Evolutionary conservation across 2,113 vertebrate species (phyloP).

Genomic region (Cyanoramphus novaezelandiae): DNA sequence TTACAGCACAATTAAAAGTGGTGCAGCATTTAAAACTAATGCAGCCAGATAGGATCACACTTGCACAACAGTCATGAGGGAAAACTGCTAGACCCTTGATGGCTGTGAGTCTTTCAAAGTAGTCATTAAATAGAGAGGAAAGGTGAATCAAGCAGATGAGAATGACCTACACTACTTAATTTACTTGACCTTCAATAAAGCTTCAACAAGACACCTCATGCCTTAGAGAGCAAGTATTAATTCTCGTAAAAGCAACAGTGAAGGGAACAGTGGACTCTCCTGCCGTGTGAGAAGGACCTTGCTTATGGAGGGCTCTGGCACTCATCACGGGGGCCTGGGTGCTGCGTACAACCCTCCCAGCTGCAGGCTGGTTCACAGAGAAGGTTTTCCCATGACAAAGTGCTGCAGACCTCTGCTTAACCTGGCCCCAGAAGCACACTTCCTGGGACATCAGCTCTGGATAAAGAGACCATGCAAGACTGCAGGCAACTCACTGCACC

Average conservation of each 20-base stretch:
- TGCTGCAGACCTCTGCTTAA: background rate
- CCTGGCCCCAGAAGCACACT: background rate
- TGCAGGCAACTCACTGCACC: background rate
- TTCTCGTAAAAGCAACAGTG: fast-evolving
- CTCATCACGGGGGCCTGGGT: background rate
- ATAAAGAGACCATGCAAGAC: background rate
- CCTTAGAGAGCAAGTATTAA: background rate
- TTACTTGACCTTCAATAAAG: background rate
- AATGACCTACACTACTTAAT: background rate
- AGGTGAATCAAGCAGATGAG: background rate
- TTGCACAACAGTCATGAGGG: background rate
- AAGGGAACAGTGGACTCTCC: background rate
- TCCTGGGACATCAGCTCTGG: background rate
- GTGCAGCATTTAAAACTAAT: background rate
- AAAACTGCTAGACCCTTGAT: background rate
- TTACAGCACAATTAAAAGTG: conserved; percentile 37
- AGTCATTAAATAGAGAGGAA: background rate
- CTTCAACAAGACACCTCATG: background rate
- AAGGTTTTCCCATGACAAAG: background rate
- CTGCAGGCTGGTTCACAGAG: fast-evolving
- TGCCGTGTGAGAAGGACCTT: background rate
- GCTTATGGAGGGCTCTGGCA: background rate
- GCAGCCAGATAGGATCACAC: background rate
- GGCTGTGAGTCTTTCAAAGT: background rate
- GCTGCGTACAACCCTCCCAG: background rate